phyloP scores from a whole-genome alignment of 2,113 vertebrate species.

The Tapirus terrestris region DNA sequence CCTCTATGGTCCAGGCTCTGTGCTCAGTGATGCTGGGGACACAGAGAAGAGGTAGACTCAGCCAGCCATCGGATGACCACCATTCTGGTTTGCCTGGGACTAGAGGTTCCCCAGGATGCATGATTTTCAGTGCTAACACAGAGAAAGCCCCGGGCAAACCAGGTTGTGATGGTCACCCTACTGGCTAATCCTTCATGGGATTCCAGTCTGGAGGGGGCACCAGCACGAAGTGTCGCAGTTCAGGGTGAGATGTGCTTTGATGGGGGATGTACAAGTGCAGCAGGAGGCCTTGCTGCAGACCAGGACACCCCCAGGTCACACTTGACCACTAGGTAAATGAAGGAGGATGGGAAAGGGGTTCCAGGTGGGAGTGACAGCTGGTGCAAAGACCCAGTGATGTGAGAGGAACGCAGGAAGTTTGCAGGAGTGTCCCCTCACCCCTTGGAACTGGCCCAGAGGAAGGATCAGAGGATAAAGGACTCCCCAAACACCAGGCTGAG shows the following conservation, averaged over 20 bases:
- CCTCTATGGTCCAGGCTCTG: neutral
- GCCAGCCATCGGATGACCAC: fast-evolving
- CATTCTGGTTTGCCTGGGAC: neutral
- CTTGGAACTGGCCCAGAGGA: neutral
- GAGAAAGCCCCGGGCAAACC: neutral
- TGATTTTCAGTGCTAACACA: neutral
- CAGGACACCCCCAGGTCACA: neutral
- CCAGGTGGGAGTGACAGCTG: neutral
- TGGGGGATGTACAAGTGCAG: fast-evolving
- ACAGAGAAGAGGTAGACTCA: neutral
- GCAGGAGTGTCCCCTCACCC: fast-evolving
- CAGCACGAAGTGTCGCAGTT: neutral
- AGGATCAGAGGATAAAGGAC: neutral
- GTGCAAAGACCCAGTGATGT: fast-evolving
- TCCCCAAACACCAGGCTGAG: neutral
- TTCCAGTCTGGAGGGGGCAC: neutral
- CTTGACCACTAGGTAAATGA: fast-evolving
- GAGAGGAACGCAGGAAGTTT: neutral
- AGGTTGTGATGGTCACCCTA: neutral
- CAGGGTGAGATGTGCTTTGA: neutral
- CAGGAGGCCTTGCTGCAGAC: fast-evolving
- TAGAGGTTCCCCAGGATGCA: neutral
- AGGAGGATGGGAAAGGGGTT: neutral
- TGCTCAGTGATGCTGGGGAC: neutral
- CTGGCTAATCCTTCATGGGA: fast-evolving